These are phyloP conservation scores for Maconellicoccus hirsutus DNA, from an alignment of 1,140 invertebrate species.

Conservation along the genomic window DNA sequence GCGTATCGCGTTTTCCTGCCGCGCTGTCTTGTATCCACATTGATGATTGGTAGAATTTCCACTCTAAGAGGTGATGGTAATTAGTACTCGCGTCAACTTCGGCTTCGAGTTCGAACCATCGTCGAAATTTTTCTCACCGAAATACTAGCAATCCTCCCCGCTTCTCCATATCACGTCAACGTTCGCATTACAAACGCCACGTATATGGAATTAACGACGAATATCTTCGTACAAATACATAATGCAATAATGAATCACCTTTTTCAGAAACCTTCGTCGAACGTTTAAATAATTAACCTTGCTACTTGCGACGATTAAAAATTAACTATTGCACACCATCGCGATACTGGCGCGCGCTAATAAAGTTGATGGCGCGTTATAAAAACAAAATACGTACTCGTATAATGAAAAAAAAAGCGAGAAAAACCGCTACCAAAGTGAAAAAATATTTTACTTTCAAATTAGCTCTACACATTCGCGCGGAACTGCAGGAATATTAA, in stretches of 20 bases:
- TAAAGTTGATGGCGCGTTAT: background rate
- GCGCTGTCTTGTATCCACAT: too few relatives aligned
- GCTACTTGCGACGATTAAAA: background rate
- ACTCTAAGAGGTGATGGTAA: too few relatives aligned
- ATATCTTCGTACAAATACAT: too few relatives aligned
- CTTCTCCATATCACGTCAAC: too few relatives aligned
- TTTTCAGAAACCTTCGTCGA: background rate
- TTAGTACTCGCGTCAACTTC: too few relatives aligned
- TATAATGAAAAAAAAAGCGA: background rate
- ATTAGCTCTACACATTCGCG: background rate
- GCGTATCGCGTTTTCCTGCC: too few relatives aligned
- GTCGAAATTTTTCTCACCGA: background rate
- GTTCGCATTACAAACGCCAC: background rate
- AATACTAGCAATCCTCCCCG: too few relatives aligned
- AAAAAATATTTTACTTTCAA: background rate
- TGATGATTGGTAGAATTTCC: too few relatives aligned
- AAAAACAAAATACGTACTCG: background rate
- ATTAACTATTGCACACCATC: conserved; percentile 2
- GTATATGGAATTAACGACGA: too few relatives aligned
- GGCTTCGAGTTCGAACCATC: background rate
- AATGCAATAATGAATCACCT: too few relatives aligned
- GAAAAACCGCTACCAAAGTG: background rate
- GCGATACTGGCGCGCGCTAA: background rate
- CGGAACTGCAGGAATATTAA: background rate
- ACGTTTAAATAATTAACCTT: conserved; percentile 5